These are phyloP conservation scores for Poecilus cupreus DNA, from an alignment of 2,888 invertebrate species.

Conservation along the genomic window DNA sequence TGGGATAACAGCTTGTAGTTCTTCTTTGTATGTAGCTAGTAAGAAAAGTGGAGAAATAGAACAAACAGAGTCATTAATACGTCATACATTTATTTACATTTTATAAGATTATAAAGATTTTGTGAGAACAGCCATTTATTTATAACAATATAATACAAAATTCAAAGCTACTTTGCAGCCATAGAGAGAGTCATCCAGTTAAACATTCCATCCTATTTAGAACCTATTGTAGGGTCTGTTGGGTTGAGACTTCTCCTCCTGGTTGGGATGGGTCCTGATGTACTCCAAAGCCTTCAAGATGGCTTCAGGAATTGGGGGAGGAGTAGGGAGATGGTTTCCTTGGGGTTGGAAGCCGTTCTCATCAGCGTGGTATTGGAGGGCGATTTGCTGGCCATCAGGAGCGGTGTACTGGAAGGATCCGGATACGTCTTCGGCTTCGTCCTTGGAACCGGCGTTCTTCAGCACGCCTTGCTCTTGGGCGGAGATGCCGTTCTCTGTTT, in stretches of 20 bases:
- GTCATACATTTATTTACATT: constrained; percentile 30
- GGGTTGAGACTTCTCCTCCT: constrained; percentile 19
- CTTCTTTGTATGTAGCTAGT: too few relatives aligned
- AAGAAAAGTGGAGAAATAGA: too few relatives aligned
- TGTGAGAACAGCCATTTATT: constrained; percentile 45
- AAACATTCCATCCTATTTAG: constrained; percentile 7
- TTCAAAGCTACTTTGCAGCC: constrained; percentile 49
- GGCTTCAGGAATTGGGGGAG: constrained; percentile 54
- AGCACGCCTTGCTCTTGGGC: constrained; percentile 77
- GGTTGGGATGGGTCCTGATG: constrained; percentile 47
- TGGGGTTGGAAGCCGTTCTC: constrained; percentile 81
- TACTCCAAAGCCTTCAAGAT: constrained; percentile 49
- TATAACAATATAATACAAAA: constrained; percentile 51
- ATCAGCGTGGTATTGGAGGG: constrained; percentile 79
- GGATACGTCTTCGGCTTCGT: constrained; percentile 73
- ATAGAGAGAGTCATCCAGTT: constrained; percentile 7
- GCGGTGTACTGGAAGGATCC: constrained; percentile 76
- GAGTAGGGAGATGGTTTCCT: constrained; percentile 50
- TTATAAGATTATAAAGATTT: constrained; percentile 22
- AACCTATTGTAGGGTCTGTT: constrained; percentile 47
- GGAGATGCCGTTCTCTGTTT: constrained; percentile 79
- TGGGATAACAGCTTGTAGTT: too few relatives aligned
- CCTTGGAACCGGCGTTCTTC: constrained; percentile 73
- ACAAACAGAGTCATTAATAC: background rate
- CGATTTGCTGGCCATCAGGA: constrained; percentile 78